Evolutionary conservation across 2,797 vertebrate genomes (phyloP), one percentile per base, ranked within the genome.

Genomic region (Scolopax bukidnonensis): DNA sequence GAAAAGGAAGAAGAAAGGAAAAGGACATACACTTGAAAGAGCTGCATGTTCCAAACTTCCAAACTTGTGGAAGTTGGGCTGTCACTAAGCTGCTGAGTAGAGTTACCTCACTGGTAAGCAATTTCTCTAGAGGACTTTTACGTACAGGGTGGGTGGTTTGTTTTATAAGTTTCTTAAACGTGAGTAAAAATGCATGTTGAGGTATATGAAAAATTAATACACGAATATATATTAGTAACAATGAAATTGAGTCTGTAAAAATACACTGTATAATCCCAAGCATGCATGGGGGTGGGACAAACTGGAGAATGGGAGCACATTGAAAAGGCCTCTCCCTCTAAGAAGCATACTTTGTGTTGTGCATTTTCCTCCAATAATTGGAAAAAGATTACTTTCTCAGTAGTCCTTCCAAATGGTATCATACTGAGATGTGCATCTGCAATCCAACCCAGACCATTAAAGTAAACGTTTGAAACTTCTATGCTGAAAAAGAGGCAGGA

Each of bases 291-390:
- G 17, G 51, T 32, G 12, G 6, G 19, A 16, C 25, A 36, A 63
- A 53, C 0, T 57, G 10, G 24, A 81, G 28, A 87, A 60, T 1
- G 4, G 14, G 6, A 10, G 16, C 23, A 67, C 2, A 1, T 47
- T 53, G 67, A 25, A 68, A 87, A 71, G 1, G 0, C 38, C 12
- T 33, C 25, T 57, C 14, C 18, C 38, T 53, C 50, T 36, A 48
- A 53, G 38, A 81, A 83, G 65, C 20, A 24, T 5, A 53, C 2
- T 13, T 59, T 47, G 21, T 54, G 54, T 23, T 63, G 40, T 32
- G 25, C 14, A 10, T 86, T 86, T 83, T 68, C 28, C 48, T 71
- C 23, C 45, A 50, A 4, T n/a, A 38, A 71, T 6, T 4, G 27
- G 28, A 84, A 45, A 15, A 28, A 14, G 30, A 73, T 69, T 50